phyloP scores from a whole-genome alignment of 2,888 invertebrate species.

The Drosophila macrospina region DNA sequence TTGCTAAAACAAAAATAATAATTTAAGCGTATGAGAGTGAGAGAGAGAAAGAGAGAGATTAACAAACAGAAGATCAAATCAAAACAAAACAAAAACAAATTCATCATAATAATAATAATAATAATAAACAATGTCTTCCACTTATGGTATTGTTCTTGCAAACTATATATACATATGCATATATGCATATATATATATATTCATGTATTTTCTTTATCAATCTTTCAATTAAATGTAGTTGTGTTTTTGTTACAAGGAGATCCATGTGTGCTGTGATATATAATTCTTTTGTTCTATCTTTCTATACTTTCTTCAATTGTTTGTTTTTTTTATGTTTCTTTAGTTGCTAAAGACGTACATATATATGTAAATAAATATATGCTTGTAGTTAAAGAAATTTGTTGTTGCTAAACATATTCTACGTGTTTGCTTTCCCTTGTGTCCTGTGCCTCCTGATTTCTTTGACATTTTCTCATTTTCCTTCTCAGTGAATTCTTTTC shows the following conservation, averaged over 20 bases:
- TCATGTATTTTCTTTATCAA: slow-evolving; percentile 24
- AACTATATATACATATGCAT: too few species aligned
- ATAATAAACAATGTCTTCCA: slow-evolving; percentile 49
- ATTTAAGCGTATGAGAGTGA: slow-evolving; percentile 43
- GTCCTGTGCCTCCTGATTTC: slow-evolving; percentile 5
- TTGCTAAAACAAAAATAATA: slow-evolving; percentile 37
- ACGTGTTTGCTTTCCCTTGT: slow-evolving; percentile 13
- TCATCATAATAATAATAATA: slow-evolving; percentile 9
- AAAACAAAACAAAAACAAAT: slow-evolving; percentile 26
- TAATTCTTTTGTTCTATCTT: slow-evolving; percentile 22
- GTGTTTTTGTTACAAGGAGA: slow-evolving; percentile 62
- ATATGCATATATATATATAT: too few species aligned
- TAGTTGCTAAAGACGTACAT: slow-evolving; percentile 12
- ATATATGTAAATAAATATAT: slow-evolving; percentile 27
- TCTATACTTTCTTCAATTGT: neutral
- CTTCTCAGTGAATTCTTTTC: neutral
- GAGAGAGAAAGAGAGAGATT: too few species aligned
- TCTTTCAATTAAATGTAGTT: slow-evolving; percentile 45
- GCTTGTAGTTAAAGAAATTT: slow-evolving; percentile 28
- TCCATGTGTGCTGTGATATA: slow-evolving; percentile 52
- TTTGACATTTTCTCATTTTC: neutral
- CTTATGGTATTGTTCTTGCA: slow-evolving; percentile 36
- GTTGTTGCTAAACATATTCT: slow-evolving; percentile 34
- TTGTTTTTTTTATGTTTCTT: too few species aligned
- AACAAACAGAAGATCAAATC: slow-evolving; percentile 29